These are phyloP conservation scores for Stegostoma tigrinum DNA, from an alignment of 2,113 vertebrate genomes.

Conservation along the genomic window DNA sequence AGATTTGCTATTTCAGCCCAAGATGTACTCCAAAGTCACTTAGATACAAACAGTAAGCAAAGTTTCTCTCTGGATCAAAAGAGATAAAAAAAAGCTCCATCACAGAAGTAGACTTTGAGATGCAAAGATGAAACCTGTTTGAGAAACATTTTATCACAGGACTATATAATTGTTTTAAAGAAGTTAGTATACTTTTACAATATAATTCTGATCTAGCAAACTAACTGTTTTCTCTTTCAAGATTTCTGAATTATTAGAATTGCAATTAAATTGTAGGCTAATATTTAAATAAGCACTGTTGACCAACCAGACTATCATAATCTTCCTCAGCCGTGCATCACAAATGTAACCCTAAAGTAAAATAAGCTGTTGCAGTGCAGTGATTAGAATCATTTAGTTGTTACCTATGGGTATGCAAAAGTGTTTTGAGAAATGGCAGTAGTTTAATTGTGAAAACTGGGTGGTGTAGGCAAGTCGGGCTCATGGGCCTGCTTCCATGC, in stretches of 20 bases:
- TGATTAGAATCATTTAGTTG: not conserved
- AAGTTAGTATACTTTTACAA: not conserved
- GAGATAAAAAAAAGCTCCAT: not conserved
- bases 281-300: not conserved
- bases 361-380: not conserved
- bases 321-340: not conserved
- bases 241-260: not conserved
- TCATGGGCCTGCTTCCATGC: no score
- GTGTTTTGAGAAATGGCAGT: not conserved
- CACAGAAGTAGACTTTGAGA: not conserved
- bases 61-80: not conserved
- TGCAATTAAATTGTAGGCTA: no score
- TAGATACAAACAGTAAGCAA: not conserved
- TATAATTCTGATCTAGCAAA: not conserved
- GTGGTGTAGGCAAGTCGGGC: no score
- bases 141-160: not conserved
- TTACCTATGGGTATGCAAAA: not conserved
- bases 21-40: not conserved
- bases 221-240: not conserved
- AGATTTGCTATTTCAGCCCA: not conserved
- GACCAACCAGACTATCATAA: not conserved
- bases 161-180: not conserved
- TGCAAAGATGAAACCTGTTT: not conserved
- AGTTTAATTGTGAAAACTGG: no score
- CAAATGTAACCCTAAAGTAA: not conserved